Conservation (phyloP, 2,797 vertebrate species). For the Brotogeris chrysoptera region DNA sequence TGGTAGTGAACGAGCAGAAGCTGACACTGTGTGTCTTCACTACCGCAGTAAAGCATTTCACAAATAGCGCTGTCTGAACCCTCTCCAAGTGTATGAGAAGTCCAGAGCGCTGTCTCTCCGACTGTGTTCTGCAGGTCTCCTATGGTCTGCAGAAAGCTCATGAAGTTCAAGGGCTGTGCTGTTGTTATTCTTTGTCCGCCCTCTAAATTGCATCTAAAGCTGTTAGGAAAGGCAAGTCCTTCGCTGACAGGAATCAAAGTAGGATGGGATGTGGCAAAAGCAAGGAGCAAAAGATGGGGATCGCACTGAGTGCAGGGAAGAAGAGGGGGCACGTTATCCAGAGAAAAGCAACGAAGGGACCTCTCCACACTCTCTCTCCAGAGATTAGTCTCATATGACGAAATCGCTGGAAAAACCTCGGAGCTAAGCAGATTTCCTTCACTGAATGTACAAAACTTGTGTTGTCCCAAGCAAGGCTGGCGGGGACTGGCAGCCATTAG, state of each 20-base stretch:
- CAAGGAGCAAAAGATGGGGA: background rate
- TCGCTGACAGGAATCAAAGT: background rate
- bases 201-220: background rate
- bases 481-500: slow-evolving; percentile 53
- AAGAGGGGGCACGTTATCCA: background rate
- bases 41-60: slow-evolving; percentile 1
- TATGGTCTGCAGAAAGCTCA: background rate
- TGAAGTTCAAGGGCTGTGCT: background rate
- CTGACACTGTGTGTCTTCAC: background rate
- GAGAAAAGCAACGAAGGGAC: background rate
- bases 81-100: background rate
- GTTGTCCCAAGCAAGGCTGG: background rate
- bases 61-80: slow-evolving; percentile 1
- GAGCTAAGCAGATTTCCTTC: background rate
- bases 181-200: background rate
- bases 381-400: background rate
- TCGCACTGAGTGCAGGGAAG: background rate
- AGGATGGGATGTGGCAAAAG: background rate
- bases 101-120: background rate
- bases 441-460: background rate
- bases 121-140: background rate
- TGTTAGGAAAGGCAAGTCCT: background rate
- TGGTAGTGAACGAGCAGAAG: background rate
- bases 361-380: background rate
- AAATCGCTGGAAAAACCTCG: background rate